phyloP scores from a whole-genome alignment of 2,113 vertebrate genomes.

The Bagarius yarrelli region DNA sequence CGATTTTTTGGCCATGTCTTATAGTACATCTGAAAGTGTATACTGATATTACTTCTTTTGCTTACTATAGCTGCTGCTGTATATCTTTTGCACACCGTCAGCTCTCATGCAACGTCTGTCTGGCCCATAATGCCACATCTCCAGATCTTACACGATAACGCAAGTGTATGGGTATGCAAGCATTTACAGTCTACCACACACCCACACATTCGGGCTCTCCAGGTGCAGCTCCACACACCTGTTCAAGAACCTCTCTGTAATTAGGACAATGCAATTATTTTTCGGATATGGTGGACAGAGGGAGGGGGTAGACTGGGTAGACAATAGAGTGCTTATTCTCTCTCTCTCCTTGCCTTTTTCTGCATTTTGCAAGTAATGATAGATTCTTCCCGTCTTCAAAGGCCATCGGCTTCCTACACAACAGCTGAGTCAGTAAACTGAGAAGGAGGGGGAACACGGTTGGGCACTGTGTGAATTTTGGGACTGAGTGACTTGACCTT shows the following conservation, averaged over 20 bases:
- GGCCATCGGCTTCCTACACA: slow-evolving; percentile 73
- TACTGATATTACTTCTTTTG: no score
- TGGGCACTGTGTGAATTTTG: neutral
- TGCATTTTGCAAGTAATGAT: slow-evolving; percentile 74
- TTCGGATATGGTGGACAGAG: slow-evolving; percentile 47
- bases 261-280: slow-evolving; percentile 65
- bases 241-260: slow-evolving; percentile 73
- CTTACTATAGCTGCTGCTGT: no score
- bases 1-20: no score
- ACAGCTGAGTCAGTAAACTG: slow-evolving; percentile 76
- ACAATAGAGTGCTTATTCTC: slow-evolving; percentile 75
- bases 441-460: slow-evolving; percentile 26
- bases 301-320: slow-evolving; percentile 49
- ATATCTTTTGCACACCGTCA: no score
- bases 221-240: slow-evolving; percentile 74
- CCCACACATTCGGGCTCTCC: slow-evolving; percentile 49
- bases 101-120: neutral
- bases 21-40: neutral
- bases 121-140: neutral
- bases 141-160: slow-evolving; percentile 8
- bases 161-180: slow-evolving; percentile 1
- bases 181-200: slow-evolving; percentile 31
- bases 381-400: slow-evolving; percentile 79
- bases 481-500: slow-evolving; percentile 9
- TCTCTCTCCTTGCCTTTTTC: slow-evolving; percentile 65